Conservation (phyloP, 2,888 invertebrate genomes). For the Limnephilus auricula region DNA sequence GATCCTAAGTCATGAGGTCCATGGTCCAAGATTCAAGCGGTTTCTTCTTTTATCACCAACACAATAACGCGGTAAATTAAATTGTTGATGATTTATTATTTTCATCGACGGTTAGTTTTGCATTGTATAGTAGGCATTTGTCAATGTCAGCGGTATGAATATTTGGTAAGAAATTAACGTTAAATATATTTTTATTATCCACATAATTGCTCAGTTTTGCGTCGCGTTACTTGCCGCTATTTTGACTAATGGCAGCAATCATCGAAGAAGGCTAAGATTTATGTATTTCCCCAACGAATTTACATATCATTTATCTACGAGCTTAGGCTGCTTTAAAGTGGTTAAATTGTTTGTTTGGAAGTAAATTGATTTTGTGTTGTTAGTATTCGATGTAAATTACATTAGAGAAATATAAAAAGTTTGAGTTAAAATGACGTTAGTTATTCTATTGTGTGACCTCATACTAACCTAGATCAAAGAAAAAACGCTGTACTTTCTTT, state of each 20-base stretch:
- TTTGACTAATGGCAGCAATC: background rate
- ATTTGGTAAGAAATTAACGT: background rate
- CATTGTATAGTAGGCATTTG: background rate
- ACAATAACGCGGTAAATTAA: background rate
- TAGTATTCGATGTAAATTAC: background rate
- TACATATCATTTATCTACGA: constrained; percentile 2
- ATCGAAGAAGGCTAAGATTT: background rate
- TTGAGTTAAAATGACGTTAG: background rate
- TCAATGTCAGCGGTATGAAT: background rate
- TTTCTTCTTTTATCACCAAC: background rate
- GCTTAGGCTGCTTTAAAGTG: background rate
- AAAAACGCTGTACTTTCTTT: background rate
- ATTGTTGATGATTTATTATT: background rate
- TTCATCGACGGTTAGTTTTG: background rate
- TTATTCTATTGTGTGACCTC: background rate
- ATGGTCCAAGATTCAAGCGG: background rate
- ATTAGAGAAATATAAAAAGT: background rate
- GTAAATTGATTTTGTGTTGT: background rate
- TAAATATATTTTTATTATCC: background rate
- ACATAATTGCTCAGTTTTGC: background rate
- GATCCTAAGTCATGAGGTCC: background rate
- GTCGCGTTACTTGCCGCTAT: constrained; percentile 2
- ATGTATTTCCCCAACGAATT: background rate
- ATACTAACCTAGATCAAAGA: background rate
- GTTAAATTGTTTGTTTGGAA: background rate